phyloP scores from a whole-genome alignment of 2,113 vertebrate genomes.

The Eptatretus burgeri region DNA sequence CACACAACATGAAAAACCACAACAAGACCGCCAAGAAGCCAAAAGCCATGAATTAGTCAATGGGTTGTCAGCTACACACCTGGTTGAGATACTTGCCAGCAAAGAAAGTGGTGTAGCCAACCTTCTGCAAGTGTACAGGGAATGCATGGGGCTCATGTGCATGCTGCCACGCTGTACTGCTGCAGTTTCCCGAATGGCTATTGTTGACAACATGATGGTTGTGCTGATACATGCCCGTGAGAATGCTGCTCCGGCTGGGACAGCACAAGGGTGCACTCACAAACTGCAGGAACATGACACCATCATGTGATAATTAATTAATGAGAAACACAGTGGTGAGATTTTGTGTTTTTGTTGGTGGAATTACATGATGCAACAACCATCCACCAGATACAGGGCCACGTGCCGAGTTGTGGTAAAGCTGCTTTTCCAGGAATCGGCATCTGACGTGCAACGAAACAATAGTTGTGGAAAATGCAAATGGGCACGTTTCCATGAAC shows the following conservation, averaged over 20 bases:
- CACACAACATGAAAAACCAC: background rate
- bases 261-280: conserved; percentile 92
- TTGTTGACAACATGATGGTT: conserved; percentile 92
- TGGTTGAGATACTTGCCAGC: conserved; percentile 92
- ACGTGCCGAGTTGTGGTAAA: too few species aligned
- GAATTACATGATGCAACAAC: too few species aligned
- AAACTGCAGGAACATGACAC: conserved; percentile 21
- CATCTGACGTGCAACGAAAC: too few species aligned
- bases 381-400: too few species aligned
- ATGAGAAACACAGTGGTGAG: too few species aligned
- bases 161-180: conserved; percentile 75
- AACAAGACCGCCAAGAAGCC: background rate
- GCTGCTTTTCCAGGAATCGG: too few species aligned
- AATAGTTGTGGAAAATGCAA: too few species aligned
- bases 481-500: too few species aligned
- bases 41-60: too few species aligned
- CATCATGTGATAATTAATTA: too few species aligned
- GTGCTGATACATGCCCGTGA: conserved; percentile 82
- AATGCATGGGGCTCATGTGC: conserved; percentile 50
- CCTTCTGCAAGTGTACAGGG: conserved; percentile 33
- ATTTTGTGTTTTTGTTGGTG: too few species aligned
- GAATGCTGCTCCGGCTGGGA: conserved; percentile 73
- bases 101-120: conserved; percentile 71
- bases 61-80: conserved; percentile 16
- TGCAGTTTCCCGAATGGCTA: conserved; percentile 83